A percentile compares a stretch with the other conserved stretches of the same genome.
phyloP scores from a whole-genome alignment of 2,888 invertebrate species.

The Drosophila basisetae region DNA sequence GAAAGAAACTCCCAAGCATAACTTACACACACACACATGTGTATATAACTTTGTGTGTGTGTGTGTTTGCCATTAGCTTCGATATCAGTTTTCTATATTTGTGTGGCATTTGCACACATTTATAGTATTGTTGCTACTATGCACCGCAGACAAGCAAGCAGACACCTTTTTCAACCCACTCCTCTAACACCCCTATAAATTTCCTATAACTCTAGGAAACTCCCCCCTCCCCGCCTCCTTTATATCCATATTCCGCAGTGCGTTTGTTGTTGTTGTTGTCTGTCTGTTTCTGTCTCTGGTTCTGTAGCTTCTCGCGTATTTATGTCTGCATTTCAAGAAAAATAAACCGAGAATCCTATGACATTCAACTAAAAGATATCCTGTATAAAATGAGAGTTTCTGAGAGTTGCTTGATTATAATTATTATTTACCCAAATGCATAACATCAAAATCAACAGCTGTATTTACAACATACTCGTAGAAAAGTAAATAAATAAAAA shows the following conservation, averaged over 20 bases:
- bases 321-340: slow-evolving; percentile 33
- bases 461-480: too few species aligned
- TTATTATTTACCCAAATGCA: not conserved
- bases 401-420: not conserved
- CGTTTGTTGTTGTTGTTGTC: slow-evolving; percentile 18
- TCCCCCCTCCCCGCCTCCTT: not conserved
- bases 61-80: slow-evolving; percentile 46
- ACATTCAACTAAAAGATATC: not conserved
- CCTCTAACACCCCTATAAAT: not conserved
- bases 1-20: slow-evolving; percentile 32
- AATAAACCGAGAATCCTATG: not conserved
- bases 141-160: not conserved
- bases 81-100: slow-evolving; percentile 63
- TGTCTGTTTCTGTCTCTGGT: slow-evolving; percentile 11
- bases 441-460: too few species aligned
- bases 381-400: not conserved
- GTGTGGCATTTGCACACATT: slow-evolving; percentile 59
- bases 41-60: not conserved
- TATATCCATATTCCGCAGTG: slow-evolving; percentile 3
- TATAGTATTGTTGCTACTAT: slow-evolving; percentile 51
- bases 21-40: slow-evolving; percentile 2
- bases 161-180: not conserved
- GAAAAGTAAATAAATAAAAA: too few species aligned
- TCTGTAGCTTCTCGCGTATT: slow-evolving; percentile 11
- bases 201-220: not conserved